These are phyloP conservation scores for Philaethria dido DNA, from an alignment of 2,888 invertebrate genomes.

Conservation along the genomic window DNA sequence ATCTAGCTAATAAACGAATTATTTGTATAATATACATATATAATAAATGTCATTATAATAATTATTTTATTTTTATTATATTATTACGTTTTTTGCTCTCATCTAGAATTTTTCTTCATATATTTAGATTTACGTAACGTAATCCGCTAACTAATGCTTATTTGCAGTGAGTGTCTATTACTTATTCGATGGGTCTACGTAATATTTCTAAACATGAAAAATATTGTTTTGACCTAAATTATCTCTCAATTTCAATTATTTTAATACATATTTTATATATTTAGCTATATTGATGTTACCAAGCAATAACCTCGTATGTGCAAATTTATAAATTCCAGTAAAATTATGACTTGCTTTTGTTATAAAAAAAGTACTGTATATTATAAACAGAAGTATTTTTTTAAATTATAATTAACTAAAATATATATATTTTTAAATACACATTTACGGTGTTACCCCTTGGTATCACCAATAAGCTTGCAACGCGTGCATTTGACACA, in stretches of 20 bases:
- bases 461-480: slow-evolving; percentile 34
- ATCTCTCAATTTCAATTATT: slow-evolving; percentile 14
- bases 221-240: slow-evolving; percentile 12
- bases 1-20: slow-evolving; percentile 10
- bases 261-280: slow-evolving; percentile 19
- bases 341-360: no score
- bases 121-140: background rate
- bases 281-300: slow-evolving; percentile 7
- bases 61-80: background rate
- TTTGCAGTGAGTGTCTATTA: slow-evolving; percentile 19
- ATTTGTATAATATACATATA: slow-evolving; percentile 15
- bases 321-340: background rate
- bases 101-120: slow-evolving; percentile 1
- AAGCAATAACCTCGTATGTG: background rate
- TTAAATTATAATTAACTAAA: no score
- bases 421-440: background rate
- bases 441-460: background rate
- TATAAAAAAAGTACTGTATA: no score
- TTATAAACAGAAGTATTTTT: no score
- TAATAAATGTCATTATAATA: background rate
- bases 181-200: slow-evolving; percentile 3
- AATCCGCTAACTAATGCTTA: background rate
- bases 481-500: slow-evolving; percentile 80
- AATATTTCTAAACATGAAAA: slow-evolving; percentile 22
- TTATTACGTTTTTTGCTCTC: background rate